These are phyloP conservation scores for Leptinotarsa peninsularis DNA, from an alignment of 2,888 invertebrate species.

Conservation along the genomic window DNA sequence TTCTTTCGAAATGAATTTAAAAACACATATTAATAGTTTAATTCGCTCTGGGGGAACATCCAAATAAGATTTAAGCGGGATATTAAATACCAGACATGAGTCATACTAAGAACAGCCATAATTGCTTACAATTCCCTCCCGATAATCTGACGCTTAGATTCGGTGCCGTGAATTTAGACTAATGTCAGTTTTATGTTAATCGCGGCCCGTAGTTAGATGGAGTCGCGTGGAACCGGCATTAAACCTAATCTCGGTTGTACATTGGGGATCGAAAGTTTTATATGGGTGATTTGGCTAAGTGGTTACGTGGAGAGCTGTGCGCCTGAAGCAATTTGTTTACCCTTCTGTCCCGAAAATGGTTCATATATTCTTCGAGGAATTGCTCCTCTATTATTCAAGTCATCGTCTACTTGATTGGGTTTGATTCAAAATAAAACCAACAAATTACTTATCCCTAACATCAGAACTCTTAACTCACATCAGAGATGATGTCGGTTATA, in stretches of 20 bases:
- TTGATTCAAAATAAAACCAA: neutral
- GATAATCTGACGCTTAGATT: constrained; percentile 24
- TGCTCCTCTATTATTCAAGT: neutral
- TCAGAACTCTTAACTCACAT: no score
- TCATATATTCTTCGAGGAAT: neutral
- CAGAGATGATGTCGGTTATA: no score
- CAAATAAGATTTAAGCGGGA: constrained; percentile 11
- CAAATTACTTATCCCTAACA: no score
- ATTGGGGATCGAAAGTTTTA: constrained; percentile 53
- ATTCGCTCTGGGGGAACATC: neutral
- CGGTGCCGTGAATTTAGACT: constrained; percentile 44
- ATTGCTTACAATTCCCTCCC: constrained; percentile 26
- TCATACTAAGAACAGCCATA: constrained; percentile 14
- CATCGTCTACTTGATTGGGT: neutral
- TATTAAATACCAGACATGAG: constrained; percentile 19
- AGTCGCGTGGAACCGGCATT: constrained; percentile 54
- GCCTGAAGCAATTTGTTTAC: constrained; percentile 18
- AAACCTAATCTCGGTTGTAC: constrained; percentile 55
- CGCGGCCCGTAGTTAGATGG: constrained; percentile 53
- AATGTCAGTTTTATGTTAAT: constrained; percentile 62
- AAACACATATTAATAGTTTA: neutral
- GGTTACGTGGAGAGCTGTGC: constrained; percentile 24
- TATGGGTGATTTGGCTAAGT: constrained; percentile 41
- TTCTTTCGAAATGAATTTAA: neutral
- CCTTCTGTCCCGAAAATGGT: neutral